Evolutionary conservation across 2,888 invertebrate species (phyloP), one percentile per base, ranked within the genome.

Genomic region (Diarsia dahlii): DNA sequence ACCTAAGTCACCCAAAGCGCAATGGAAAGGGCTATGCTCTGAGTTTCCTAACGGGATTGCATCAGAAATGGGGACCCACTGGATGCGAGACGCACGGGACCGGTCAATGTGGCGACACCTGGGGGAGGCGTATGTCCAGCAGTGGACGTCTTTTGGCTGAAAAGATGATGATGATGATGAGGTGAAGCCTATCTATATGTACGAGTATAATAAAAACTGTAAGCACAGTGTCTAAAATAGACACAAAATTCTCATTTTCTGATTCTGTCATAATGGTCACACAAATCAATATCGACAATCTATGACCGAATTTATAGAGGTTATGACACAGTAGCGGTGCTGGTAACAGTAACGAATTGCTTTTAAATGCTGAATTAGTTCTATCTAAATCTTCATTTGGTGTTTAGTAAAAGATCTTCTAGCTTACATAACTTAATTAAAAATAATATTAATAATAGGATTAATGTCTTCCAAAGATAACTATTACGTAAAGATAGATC

Each of bases 281-380:
- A 56, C 6, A 50, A 45, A 45, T n/a, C 0, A 70, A 64, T 23
- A 45, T 20, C 20, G n/a, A 45, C 1, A 45, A 54, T 5, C 23
- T 52, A 46, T 46, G 3, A 23, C 34, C 20, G 20, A 23, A 8
- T 62, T 45, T 18, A 48, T 45, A 52, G n/a, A 65, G 23, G 50
- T 76, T 74, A 67, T 45, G 23, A 23, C 76, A 71, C 52, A 48
- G 13, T 34, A 60, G 2, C 48, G 0, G 23, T 39, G 18, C n/a
- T 15, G 20, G n/a, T 60, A 70, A 46, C 23, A n/a, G n/a, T 80
- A 65, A 77, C 82, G 34, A 80, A 80, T 80, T 69, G 13, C 0
- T 68, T 80, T 45, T 82, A 69, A 76, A 80, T 82, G 77, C 80
- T 52, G 45, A 15, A 82, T 82, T 71, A 69, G 20, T 45, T 63